Conservation (phyloP, 1,140 invertebrate species). For the Choristoneura fumiferana region DNA sequence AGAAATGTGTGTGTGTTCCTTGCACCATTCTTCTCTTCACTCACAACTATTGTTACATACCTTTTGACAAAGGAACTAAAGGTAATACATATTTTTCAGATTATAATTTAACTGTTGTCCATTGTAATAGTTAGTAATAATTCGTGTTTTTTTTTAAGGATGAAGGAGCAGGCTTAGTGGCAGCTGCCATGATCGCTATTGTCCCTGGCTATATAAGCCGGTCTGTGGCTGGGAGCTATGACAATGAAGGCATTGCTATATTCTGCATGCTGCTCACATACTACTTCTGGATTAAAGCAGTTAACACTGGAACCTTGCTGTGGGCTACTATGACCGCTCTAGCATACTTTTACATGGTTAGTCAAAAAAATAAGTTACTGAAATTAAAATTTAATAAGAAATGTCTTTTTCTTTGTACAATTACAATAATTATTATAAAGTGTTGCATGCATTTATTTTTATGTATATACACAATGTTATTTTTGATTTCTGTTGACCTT, state of each 20-base stretch:
- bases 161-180: conserved; percentile 94
- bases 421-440: too few species aligned
- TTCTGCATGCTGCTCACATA: conserved; percentile 99
- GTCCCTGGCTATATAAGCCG: conserved; percentile 98
- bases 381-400: too few species aligned
- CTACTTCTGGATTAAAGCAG: conserved; percentile 98
- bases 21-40: conserved; percentile 97
- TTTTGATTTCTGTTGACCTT: too few species aligned
- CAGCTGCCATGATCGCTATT: conserved; percentile 96
- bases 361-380: conserved; percentile 23
- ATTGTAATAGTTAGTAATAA: too few species aligned
- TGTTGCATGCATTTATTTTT: too few species aligned
- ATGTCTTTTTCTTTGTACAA: too few species aligned
- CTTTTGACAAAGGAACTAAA: conserved; percentile 96
- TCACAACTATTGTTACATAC: conserved; percentile 97
- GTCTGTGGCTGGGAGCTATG: conserved; percentile 98
- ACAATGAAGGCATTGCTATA: conserved; percentile 99
- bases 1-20: conserved; percentile 98
- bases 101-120: too few species aligned
- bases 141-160: conserved; percentile 82
- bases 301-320: conserved; percentile 96
- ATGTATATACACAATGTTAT: too few species aligned
- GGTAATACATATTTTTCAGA: too few species aligned
- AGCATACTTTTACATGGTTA: conserved; percentile 99
- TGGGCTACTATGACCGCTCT: conserved; percentile 94